Evolutionary conservation across 2,113 vertebrate genomes (phyloP).

Genomic region (Phaethon lepturus): DNA sequence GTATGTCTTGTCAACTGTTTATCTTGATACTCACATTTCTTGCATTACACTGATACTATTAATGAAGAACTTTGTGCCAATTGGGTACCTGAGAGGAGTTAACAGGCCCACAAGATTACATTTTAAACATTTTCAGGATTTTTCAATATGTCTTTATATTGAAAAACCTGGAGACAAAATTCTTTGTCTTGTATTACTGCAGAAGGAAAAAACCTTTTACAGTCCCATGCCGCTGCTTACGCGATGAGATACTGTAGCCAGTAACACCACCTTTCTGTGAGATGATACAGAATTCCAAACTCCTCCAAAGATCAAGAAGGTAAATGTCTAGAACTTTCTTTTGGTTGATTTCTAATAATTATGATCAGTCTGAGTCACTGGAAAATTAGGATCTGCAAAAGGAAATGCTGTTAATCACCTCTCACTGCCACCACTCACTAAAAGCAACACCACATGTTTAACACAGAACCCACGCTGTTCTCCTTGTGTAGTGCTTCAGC

Average conservation of each 20-base stretch:
- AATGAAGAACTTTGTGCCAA: not conserved
- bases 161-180: not conserved
- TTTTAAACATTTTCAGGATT: not conserved
- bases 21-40: not conserved
- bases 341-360: not conserved
- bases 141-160: not conserved
- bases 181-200: not conserved
- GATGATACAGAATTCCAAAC: not conserved
- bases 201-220: not conserved
- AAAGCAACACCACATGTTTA: not conserved
- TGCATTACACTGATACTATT: not conserved
- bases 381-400: not conserved
- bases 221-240: not conserved
- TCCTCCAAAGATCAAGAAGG: not conserved
- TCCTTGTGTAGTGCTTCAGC: not conserved
- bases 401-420: not conserved
- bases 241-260: accelerated
- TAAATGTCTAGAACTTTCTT: not conserved
- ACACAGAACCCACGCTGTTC: not conserved
- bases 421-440: not conserved
- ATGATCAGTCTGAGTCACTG: not conserved
- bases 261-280: not conserved
- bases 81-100: not conserved
- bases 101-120: not conserved
- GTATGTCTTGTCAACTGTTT: not conserved